A percentile compares a stretch with the other conserved stretches of the same genome.
These are phyloP conservation scores for Ceraclea dissimilis DNA, from an alignment of 2,888 invertebrate genomes.

Conservation along the genomic window DNA sequence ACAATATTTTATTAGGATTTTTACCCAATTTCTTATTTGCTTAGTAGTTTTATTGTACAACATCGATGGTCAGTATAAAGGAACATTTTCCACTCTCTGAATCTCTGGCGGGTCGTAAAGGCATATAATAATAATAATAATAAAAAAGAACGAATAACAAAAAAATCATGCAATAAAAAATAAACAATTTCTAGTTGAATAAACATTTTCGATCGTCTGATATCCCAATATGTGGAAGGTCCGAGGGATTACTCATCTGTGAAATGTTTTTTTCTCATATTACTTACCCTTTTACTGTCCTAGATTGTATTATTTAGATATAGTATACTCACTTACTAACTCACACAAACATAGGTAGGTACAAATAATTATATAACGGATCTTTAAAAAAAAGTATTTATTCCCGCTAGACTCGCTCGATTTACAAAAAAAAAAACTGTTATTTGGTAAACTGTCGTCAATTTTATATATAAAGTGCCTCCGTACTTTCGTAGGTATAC, in stretches of 20 bases:
- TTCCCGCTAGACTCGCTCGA: too few relatives aligned
- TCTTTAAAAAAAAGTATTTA: background rate
- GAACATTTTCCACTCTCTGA: background rate
- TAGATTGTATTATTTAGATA: background rate
- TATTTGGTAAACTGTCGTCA: too few relatives aligned
- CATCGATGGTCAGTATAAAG: background rate
- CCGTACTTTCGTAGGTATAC: too few relatives aligned
- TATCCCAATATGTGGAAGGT: background rate
- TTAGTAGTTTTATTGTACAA: background rate
- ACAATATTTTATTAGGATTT: background rate
- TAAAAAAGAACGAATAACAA: background rate
- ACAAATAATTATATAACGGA: background rate
- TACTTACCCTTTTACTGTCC: constrained; percentile 1
- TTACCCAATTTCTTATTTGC: background rate
- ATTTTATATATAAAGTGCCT: too few relatives aligned
- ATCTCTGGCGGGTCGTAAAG: background rate
- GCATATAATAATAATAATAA: too few relatives aligned
- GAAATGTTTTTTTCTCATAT: constrained; percentile 1
- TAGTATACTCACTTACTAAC: background rate
- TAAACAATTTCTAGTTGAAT: constrained; percentile 1
- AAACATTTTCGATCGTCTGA: constrained; percentile 1
- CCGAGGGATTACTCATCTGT: background rate
- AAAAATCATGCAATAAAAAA: background rate
- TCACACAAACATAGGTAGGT: background rate
- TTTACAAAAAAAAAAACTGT: too few relatives aligned